Percentiles rank a stretch among this genome's conserved stretches.
Evolutionary conservation across 92 coral and sea anemone genomes (phyloP).

Genomic region (Plumapathes pennacea): DNA sequence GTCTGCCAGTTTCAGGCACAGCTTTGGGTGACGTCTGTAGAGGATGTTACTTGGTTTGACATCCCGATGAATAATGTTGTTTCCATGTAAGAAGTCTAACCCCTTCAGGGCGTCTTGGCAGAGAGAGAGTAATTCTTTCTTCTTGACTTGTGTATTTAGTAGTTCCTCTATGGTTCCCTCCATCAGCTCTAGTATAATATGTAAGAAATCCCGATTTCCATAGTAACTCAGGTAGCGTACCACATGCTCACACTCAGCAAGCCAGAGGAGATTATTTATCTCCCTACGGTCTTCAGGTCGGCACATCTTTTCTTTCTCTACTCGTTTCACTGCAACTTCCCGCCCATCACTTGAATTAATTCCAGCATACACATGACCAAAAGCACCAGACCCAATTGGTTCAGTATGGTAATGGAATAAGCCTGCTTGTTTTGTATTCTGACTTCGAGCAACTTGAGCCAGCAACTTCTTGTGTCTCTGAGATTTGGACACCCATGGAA

Average conservation of each 20-base stretch:
- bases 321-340: slow-evolving; percentile 62
- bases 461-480: slow-evolving; percentile 5
- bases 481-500: slow-evolving; percentile 47
- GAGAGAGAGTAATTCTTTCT: slow-evolving; percentile 1
- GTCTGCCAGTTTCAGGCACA: slow-evolving; percentile 54
- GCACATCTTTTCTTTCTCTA: no score
- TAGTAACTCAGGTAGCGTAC: no score
- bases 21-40: slow-evolving; percentile 17
- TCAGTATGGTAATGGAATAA: slow-evolving; percentile 15
- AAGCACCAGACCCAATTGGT: slow-evolving; percentile 41
- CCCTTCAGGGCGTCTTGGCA: slow-evolving; percentile 23
- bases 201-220: slow-evolving; percentile 22
- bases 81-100: slow-evolving; percentile 21
- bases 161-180: slow-evolving; percentile 44
- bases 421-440: not conserved
- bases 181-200: slow-evolving; percentile 54
- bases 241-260: no score
- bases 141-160: not conserved
- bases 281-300: no score
- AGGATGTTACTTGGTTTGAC: slow-evolving; percentile 58
- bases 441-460: slow-evolving; percentile 23
- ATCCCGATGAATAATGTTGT: slow-evolving; percentile 42
- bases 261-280: no score
- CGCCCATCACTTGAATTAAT: slow-evolving; percentile 46
- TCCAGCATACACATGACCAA: slow-evolving; percentile 38